Evolutionary conservation across 1,140 invertebrate species (phyloP).

Genomic region (Bombus breviceps): DNA sequence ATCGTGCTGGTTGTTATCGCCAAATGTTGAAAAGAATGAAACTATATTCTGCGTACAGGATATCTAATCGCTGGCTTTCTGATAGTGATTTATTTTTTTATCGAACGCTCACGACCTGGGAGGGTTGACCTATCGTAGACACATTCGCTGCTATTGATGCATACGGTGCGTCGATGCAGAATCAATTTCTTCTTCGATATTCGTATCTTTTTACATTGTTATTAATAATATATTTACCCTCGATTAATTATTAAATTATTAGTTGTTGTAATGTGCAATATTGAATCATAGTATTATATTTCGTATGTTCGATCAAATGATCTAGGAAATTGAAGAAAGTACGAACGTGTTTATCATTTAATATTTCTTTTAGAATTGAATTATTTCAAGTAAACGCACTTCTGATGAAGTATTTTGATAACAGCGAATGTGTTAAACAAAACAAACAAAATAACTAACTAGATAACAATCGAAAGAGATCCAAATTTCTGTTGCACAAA

Average conservation of each 20-base stretch:
- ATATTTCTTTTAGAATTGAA: too few relatives aligned
- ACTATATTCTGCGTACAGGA: conserved; percentile 3
- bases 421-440: background rate
- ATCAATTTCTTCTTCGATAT: too few relatives aligned
- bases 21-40: conserved; percentile 10
- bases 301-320: too few relatives aligned
- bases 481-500: conserved; percentile 1
- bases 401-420: background rate
- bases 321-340: too few relatives aligned
- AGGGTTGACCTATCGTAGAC: background rate
- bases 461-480: background rate
- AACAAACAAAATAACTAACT: background rate
- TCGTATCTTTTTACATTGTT: too few relatives aligned
- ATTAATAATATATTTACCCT: too few relatives aligned
- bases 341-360: too few relatives aligned
- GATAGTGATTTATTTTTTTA: conserved; percentile 54
- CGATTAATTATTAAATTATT: too few relatives aligned
- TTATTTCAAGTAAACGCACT: too few relatives aligned
- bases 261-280: too few relatives aligned
- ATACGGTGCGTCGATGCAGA: too few relatives aligned
- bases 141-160: background rate
- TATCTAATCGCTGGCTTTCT: background rate
- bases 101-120: background rate
- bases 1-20: conserved; percentile 45
- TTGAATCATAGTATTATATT: too few relatives aligned